Base-by-base conservation (phyloP, 37 sponge, comb jelly and placozoan species). In the Axinella damicornis region DNA sequence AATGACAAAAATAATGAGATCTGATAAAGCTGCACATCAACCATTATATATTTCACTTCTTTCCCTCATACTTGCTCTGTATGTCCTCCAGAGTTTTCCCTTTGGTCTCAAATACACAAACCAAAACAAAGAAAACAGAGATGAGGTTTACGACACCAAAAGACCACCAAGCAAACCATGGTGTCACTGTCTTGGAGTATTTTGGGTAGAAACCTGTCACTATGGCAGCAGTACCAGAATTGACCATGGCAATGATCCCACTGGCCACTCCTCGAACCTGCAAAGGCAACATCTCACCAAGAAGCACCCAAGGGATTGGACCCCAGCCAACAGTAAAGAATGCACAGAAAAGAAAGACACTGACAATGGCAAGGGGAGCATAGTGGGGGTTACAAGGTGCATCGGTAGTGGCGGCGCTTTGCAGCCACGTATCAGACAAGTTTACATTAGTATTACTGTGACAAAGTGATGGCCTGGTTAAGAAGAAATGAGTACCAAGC, bases 261-360 rank as follows among this genome's bases (percentile, higher is more conserved):
- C 77, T 77, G 9, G 75, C 78, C 19, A 74, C 46, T 24, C 87
- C 87, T 38, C 87, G 69, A 15, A 89, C 87, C 18, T 70, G 65
- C 37, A 74, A 38, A 16, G 94, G 94, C n/a, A 90, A 58, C 19
- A 93, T 46, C 65, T 95, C 96, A 20, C 87, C 39, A 16, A 85
- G 69, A 39, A 95, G 31, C 2, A 95, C 57, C 86, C 90, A 93
- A n/a, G 96, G 96, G 20, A 95, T 65, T 5, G 96, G 71, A 4
- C 90, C 93, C 86, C 81, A 85, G 13, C 90, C 96, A 13, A 93
- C 40, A 40, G 90, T 80, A 53, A 86, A 93, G 20, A 79, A 61
- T 1, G 67, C 78, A 36, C 65, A 77, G 80, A 71, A 93, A 0
- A 95, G 1, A 13, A 85, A 40, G 0, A 92, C 4, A 79, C 78